Evolutionary conservation across 2,797 vertebrate genomes (phyloP), one percentile per base, ranked within the genome.

Genomic region (Bradypodion ventrale): DNA sequence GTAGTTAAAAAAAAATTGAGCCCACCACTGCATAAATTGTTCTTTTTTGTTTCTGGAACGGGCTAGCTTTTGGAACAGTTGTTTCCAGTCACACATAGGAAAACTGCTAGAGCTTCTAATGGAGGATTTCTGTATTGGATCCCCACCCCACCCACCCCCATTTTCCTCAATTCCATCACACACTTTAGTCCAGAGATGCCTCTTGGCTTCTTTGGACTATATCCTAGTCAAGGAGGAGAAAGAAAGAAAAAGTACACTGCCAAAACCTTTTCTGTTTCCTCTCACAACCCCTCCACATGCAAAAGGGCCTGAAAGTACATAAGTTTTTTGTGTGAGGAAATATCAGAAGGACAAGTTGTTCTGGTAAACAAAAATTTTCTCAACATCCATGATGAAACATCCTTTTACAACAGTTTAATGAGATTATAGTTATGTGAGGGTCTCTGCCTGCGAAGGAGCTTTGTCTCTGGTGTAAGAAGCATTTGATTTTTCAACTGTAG

Each of bases 261-360:
- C 37, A 40, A n/a, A 23, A 40, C n/a, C 23, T 29, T 49, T 15
- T 74, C 44, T 72, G 12, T 65, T 32, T 52, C 9, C 25, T 6
- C 10, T 32, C 29, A 1, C 29, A n/a, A 65, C 52, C 25, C 16
- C 29, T 29, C 27, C 37, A 46, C 27, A 23, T 5, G 5, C 8
- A n/a, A 10, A 59, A 15, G 46, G 60, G 19, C 44, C 62, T 37
- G 37, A 65, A 46, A 69, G 32, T n/a, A 32, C 63, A 76, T 63
- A 21, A 10, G 75, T 21, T 7, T 75, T 32, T 72, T 23, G 87
- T 40, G 25, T 87, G 85, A 56, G 80, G 78, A 90, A 93, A 85
- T 77, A 44, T 8, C 23, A 66, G 66, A 75, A 79, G 80, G 88
- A 80, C 85, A 90, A 62, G 69, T 84, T 85, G 89, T 92, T 80